These are phyloP conservation scores for Myxocyprinus asiaticus DNA, from an alignment of 2,113 vertebrate genomes.

Conservation along the genomic window DNA sequence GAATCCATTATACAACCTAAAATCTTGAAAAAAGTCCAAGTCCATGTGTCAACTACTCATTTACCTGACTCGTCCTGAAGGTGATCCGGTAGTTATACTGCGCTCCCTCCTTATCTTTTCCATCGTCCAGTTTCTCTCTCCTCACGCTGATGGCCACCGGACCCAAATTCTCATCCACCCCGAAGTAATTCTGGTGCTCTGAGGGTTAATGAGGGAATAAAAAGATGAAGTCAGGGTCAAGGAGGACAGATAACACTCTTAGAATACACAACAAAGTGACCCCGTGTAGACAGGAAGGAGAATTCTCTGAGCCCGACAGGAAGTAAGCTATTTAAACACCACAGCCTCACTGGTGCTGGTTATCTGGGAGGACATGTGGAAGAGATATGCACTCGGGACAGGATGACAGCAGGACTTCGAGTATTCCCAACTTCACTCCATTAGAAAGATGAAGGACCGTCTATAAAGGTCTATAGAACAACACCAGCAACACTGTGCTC, in stretches of 20 bases:
- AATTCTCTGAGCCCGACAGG: neutral
- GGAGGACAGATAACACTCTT: neutral
- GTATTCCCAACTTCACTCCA: too few relatives aligned
- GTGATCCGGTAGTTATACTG: slow-evolving; percentile 92
- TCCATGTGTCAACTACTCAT: neutral
- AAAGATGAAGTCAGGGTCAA: neutral
- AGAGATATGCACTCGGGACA: neutral
- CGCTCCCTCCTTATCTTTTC: slow-evolving; percentile 91
- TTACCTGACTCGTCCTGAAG: slow-evolving; percentile 97
- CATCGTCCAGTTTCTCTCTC: slow-evolving; percentile 90
- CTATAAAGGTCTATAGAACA: too few relatives aligned
- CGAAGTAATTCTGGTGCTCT: slow-evolving; percentile 99
- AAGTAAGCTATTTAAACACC: neutral
- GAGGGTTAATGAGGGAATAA: slow-evolving; percentile 29
- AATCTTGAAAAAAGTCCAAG: too few relatives aligned
- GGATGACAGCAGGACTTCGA: too few relatives aligned
- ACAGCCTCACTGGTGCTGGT: neutral
- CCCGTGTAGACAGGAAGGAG: neutral
- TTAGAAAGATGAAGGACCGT: too few relatives aligned
- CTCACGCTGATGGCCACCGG: slow-evolving; percentile 94
- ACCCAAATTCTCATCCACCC: slow-evolving; percentile 92
- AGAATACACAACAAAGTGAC: neutral
- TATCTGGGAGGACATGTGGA: neutral
- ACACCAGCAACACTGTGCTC: too few relatives aligned
- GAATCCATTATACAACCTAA: too few relatives aligned